A percentile compares a stretch with the other conserved stretches of the same genome.
phyloP scores from a whole-genome alignment of 1,140 invertebrate species.

The Campoletis sonorensis region DNA sequence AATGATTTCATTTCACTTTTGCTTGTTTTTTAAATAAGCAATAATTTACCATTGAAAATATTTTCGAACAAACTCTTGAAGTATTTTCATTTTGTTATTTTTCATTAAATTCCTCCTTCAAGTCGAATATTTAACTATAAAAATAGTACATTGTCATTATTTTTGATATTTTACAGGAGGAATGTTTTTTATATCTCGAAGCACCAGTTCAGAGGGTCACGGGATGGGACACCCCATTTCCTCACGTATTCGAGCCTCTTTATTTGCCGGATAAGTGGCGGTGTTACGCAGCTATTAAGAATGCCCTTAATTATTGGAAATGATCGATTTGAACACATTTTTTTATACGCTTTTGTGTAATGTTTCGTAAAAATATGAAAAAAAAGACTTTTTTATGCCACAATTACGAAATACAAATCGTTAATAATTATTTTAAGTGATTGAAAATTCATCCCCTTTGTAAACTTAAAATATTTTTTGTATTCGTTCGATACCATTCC shows the following conservation, averaged over 20 bases:
- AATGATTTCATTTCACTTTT: too few species aligned
- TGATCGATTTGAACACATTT: background rate
- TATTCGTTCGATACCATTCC: too few species aligned
- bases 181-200: conserved; percentile 97
- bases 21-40: too few species aligned
- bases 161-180: conserved; percentile 79
- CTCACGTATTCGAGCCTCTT: conserved; percentile 96
- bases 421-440: too few species aligned
- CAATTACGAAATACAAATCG: background rate
- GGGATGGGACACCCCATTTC: conserved; percentile 99
- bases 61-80: too few species aligned
- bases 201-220: conserved; percentile 93
- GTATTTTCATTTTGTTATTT: background rate
- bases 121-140: conserved; percentile 9
- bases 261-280: conserved; percentile 97
- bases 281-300: conserved; percentile 89
- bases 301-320: conserved; percentile 84
- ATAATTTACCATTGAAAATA: too few species aligned
- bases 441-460: too few species aligned
- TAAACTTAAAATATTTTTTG: too few species aligned
- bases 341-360: background rate
- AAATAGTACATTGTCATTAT: conserved; percentile 54
- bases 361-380: background rate
- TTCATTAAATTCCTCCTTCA: background rate
- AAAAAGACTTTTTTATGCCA: background rate